Base-by-base conservation (phyloP, 2,797 vertebrate genomes). In the Karalla daura region DNA sequence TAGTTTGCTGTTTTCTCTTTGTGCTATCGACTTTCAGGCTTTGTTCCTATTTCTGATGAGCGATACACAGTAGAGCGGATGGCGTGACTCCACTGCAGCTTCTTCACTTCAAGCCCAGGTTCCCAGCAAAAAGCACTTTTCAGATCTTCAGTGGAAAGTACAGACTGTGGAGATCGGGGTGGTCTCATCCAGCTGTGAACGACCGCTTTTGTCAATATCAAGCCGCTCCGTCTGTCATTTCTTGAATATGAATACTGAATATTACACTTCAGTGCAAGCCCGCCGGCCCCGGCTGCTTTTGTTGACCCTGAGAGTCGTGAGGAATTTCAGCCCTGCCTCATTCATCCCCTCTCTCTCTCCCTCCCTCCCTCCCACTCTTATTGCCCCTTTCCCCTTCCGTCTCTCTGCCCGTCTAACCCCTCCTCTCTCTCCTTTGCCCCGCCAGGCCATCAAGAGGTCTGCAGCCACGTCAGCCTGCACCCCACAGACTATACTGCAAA, bases 271-370 rank as follows among this genome's bases (percentile, higher is more conserved):
- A 39, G 70, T 85, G 88, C 13, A 15, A 81, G 23, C 40, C 40
- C 3, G 7, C 45, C 3, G n/a, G 58, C 32, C 18, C 33, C 4
- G 50, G 45, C 37, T 39, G 32, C 65, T 50, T 70, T 40, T 91
- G 86, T 91, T 92, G 86, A 92, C 77, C 86, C 70, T 89, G 74
- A 86, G 72, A 82, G 56, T 61, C 81, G 80, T 91, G 90, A 90
- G 91, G 88, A 91, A 91, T 92, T 88, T 77, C 63, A 67, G 63
- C 71, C 46, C 20, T 4, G 6, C 61, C 67, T 56, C 75, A 33
- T 43, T n/a, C 32, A 7, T 47, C 62, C 36, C 37, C 49, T 56
- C 55, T n/a, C n/a, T n/a, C n/a, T n/a, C 45, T 35, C 41, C 8
- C 54, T 11, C 20, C 32, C 20, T 45, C 44, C 49, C 59, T 61